Evolutionary conservation across 2,113 vertebrate genomes (phyloP).

Genomic region (Phocoena phocoena): DNA sequence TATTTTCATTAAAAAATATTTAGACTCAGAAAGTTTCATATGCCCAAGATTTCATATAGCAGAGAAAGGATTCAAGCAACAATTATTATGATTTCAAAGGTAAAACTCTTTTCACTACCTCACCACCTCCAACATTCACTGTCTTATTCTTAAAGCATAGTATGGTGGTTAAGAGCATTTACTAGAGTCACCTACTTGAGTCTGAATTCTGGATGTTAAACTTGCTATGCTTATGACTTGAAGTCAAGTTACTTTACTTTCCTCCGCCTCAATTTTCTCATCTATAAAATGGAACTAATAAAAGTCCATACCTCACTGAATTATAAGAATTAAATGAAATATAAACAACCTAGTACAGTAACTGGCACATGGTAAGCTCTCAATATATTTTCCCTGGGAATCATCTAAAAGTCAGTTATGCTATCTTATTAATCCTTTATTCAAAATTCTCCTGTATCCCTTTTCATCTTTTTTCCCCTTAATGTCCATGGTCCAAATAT

Average conservation of each 20-base stretch:
- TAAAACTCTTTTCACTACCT: background rate
- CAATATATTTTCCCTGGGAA: background rate
- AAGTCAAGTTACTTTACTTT: background rate
- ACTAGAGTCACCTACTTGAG: background rate
- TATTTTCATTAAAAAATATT: background rate
- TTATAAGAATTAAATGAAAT: conserved; percentile 10
- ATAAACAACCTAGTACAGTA: background rate
- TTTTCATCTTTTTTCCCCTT: background rate
- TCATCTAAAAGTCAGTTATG: background rate
- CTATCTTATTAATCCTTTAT: background rate
- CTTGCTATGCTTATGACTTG: background rate
- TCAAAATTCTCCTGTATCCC: background rate
- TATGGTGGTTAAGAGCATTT: background rate
- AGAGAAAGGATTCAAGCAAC: background rate
- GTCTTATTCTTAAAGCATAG: background rate
- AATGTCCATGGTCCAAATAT: background rate
- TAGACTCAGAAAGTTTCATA: background rate
- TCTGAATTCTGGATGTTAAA: background rate
- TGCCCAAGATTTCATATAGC: background rate
- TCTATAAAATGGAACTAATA: background rate
- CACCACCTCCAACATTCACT: background rate
- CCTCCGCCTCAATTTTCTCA: background rate
- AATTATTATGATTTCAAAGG: background rate
- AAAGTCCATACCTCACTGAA: background rate
- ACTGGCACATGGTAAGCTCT: background rate